phyloP scores from a whole-genome alignment of 2,888 invertebrate genomes.

The Capitulum mitella region DNA sequence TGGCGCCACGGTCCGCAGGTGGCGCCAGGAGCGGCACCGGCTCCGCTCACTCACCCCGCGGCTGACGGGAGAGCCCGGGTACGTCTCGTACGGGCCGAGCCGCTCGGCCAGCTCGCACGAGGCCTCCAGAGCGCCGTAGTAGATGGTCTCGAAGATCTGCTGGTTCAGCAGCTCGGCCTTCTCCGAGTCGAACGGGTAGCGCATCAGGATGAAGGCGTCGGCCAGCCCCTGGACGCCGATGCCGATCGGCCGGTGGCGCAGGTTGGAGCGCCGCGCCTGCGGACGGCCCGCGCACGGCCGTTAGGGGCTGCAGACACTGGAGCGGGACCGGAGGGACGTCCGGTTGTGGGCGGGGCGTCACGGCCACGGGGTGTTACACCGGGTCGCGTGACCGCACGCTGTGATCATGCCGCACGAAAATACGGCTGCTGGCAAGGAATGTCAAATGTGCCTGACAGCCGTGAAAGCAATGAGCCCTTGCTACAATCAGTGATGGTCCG shows the following conservation, averaged over 20 bases:
- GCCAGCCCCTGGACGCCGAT: conserved; percentile 97
- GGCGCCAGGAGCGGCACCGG: no score
- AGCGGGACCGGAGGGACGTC: no score
- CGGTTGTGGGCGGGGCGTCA: no score
- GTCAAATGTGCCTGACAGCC: no score
- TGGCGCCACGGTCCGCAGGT: no score
- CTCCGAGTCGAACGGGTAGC: conserved; percentile 84
- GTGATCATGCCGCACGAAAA: no score
- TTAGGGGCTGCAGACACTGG: no score
- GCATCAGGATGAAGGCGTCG: conserved; percentile 89
- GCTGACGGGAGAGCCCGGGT: conserved; percentile 83
- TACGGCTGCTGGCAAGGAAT: no score
- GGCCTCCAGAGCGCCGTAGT: conserved; percentile 92
- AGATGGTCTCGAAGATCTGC: conserved; percentile 96
- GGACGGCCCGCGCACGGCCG: neutral
- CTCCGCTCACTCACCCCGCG: conserved; percentile 68
- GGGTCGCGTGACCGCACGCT: no score
- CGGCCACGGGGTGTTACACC: no score
- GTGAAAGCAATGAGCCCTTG: no score
- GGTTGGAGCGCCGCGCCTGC: conserved; percentile 58
- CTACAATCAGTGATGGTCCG: no score
- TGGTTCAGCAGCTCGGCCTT: conserved; percentile 78
- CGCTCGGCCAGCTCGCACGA: conserved; percentile 87
- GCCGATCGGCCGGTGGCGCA: conserved; percentile 60
- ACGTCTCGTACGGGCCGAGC: conserved; percentile 81